Conservation (phyloP, 1,140 invertebrate species). For the Hyles euphorbiae region DNA sequence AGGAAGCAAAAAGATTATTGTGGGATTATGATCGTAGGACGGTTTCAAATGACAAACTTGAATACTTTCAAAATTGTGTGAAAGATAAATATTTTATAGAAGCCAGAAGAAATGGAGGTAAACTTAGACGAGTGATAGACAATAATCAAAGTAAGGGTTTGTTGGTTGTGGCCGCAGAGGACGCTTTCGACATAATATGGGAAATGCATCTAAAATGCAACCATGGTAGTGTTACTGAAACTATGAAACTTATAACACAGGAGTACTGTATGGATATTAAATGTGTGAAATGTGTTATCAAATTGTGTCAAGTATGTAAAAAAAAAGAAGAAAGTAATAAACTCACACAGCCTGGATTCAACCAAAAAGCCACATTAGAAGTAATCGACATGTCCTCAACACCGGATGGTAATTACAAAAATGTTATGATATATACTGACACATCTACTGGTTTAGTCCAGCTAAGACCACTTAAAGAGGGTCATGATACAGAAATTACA, state of each 20-base stretch:
- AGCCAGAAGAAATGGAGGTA: not conserved
- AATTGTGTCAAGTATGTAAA: conserved; percentile 1
- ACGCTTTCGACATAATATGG: conserved; percentile 4
- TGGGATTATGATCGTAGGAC: not conserved
- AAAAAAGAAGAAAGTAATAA: not conserved
- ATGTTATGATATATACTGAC: conserved; percentile 2
- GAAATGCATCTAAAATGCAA: not conserved
- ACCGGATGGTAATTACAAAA: not conserved
- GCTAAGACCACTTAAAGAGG: not conserved
- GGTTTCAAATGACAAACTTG: not conserved
- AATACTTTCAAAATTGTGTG: not conserved
- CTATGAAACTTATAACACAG: not conserved
- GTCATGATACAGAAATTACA: not conserved
- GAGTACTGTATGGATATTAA: not conserved
- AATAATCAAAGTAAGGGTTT: not conserved
- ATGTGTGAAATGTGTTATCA: not conserved
- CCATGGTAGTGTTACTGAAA: conserved; percentile 1
- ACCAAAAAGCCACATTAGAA: not conserved
- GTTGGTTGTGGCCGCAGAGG: conserved; percentile 2
- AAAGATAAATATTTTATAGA: not conserved
- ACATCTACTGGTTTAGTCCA: not conserved
- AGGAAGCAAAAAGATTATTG: not conserved
- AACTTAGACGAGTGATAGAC: not conserved
- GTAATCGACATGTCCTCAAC: not conserved
- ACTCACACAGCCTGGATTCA: not conserved